These are phyloP conservation scores for Enteromius paludinosus DNA, from an alignment of 2,797 vertebrate species.

Conservation along the genomic window DNA sequence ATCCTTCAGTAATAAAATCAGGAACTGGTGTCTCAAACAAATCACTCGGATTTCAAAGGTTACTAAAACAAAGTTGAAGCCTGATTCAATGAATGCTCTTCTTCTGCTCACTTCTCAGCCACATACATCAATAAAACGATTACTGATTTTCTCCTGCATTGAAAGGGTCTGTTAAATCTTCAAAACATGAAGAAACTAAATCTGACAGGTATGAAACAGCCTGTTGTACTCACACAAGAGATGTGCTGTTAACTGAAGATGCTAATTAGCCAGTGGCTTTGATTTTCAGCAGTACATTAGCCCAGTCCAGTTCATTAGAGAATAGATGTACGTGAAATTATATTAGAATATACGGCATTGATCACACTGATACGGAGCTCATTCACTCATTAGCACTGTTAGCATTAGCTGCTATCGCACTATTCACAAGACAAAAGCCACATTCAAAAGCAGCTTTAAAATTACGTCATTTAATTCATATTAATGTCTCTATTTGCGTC, in stretches of 20 bases:
- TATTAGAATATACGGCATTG: background rate
- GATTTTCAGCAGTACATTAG: no score
- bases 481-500: background rate
- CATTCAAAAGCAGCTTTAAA: slow-evolving; percentile 2
- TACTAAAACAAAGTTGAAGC: slow-evolving; percentile 39
- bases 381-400: slow-evolving; percentile 34
- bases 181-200: background rate
- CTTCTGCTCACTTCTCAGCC: background rate
- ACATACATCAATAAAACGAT: background rate
- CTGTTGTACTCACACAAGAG: slow-evolving; percentile 4
- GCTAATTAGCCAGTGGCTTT: background rate
- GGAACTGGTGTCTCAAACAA: background rate
- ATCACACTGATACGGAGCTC: background rate
- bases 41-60: slow-evolving; percentile 26
- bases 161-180: background rate
- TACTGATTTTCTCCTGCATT: background rate
- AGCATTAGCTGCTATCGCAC: slow-evolving; percentile 38
- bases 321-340: background rate
- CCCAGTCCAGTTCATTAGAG: no score
- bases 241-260: background rate
- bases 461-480: background rate
- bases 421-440: slow-evolving; percentile 19
- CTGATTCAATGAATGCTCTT: background rate
- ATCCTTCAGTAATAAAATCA: background rate
- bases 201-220: slow-evolving; percentile 6